These are phyloP conservation scores for Sceliomorpha sp. DNA, from an alignment of 2,888 invertebrate species.

Conservation along the genomic window DNA sequence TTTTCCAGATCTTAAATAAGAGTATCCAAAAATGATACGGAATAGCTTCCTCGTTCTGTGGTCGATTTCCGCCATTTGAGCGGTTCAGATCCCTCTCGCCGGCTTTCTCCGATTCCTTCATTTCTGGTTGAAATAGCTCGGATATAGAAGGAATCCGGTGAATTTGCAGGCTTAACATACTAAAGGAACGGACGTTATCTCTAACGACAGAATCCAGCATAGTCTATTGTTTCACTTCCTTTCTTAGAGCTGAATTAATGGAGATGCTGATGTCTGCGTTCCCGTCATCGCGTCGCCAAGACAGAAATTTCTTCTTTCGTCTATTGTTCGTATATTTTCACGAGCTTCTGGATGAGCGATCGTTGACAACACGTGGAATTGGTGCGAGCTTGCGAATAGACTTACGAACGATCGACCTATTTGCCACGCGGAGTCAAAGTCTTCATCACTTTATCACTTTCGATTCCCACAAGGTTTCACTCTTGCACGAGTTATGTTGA, in stretches of 20 bases:
- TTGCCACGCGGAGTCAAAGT: slow-evolving; percentile 40
- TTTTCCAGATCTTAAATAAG: slow-evolving; percentile 27
- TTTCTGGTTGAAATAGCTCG: slow-evolving; percentile 55
- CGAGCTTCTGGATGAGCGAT: slow-evolving; percentile 7
- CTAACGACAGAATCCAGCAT: slow-evolving; percentile 45
- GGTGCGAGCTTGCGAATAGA: slow-evolving; percentile 12
- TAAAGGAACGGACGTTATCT: slow-evolving; percentile 51
- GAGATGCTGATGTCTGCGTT: slow-evolving; percentile 24
- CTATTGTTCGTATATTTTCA: neutral
- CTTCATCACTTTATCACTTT: slow-evolving; percentile 55
- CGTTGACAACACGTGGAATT: neutral
- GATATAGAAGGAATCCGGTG: slow-evolving; percentile 54
- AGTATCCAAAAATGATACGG: slow-evolving; percentile 45
- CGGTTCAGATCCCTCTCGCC: slow-evolving; percentile 46
- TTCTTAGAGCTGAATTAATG: slow-evolving; percentile 43
- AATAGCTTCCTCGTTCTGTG: slow-evolving; percentile 50
- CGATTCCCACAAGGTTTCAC: slow-evolving; percentile 47
- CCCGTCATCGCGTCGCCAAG: neutral
- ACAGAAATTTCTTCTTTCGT: slow-evolving; percentile 5
- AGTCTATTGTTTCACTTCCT: slow-evolving; percentile 53
- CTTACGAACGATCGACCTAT: slow-evolving; percentile 30
- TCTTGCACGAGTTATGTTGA: slow-evolving; percentile 41
- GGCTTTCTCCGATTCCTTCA: slow-evolving; percentile 52
- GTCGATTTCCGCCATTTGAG: slow-evolving; percentile 55
- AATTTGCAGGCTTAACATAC: slow-evolving; percentile 55